Conservation (phyloP, 30 jellyfish, hydroid and myxozoan species). For the Turritopsis dohrnii region DNA sequence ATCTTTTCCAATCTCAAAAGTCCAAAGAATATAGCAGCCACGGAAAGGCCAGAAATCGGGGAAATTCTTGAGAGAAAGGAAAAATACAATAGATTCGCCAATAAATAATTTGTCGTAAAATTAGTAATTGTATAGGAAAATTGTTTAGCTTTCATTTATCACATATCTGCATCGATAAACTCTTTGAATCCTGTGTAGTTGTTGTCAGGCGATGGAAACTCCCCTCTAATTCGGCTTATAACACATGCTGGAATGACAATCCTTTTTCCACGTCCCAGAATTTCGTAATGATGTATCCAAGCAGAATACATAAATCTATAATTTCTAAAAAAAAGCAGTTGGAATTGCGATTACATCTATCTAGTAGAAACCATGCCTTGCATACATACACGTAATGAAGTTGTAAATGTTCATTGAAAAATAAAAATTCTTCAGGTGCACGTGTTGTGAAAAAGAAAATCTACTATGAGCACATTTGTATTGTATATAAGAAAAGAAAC, state of each 20-base stretch:
- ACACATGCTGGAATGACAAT: constrained; percentile 20
- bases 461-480: no score
- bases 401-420: no score
- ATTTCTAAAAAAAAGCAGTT: not conserved
- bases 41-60: constrained; percentile 13
- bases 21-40: constrained; percentile 14
- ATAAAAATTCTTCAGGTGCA: no score
- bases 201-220: constrained; percentile 3
- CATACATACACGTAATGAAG: no score
- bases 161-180: not conserved
- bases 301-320: constrained; percentile 1
- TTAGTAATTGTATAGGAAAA: not conserved
- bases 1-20: not conserved
- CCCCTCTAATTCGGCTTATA: not conserved
- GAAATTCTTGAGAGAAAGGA: not conserved
- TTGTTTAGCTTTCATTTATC: not conserved
- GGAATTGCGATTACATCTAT: no score
- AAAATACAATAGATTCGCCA: not conserved
- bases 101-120: no score
- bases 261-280: constrained; percentile 20
- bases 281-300: constrained; percentile 4
- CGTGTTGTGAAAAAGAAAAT: no score
- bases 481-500: no score
- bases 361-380: no score
- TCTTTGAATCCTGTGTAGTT: constrained; percentile 12